Evolutionary conservation across 2,113 vertebrate species (phyloP), one percentile per base, ranked within the genome.

Genomic region (Pleuronectes platessa): DNA sequence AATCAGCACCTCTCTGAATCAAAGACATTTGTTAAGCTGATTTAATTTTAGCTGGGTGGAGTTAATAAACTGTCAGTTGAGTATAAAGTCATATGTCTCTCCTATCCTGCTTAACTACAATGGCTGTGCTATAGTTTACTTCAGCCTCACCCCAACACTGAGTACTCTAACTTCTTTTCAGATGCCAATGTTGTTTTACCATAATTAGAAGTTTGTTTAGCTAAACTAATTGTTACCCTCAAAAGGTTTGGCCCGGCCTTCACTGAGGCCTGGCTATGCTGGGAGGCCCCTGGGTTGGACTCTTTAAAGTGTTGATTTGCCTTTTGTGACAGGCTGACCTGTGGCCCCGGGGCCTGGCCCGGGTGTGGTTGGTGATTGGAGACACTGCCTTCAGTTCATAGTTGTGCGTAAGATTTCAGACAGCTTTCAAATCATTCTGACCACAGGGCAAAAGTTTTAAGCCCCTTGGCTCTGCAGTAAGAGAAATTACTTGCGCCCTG

Each of bases 171-270:
- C 77, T 54, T 54, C 79, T 83, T 79, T 88, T 89, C 62, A 55
- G 56, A 71, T 61, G 68, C 68, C 80, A 82, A n/a, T 88, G 90
- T 91, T 91, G 76, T 90, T 92, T 86, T 86, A 92, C 73, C 86
- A 83, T 92, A 92, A 93, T 92, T 88, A 92, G 85, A 89, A 88
- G 90, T 93, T 92, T 91, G 90, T 93, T 93, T 90, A 89, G 88
- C 61, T 79, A 63, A 87, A 61, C 85, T 92, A 92, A 90, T 89
- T 87, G 73, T 76, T 85, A 61, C 58, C 68, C 61, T 86, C 68
- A 76, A 70, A 83, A 78, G 81, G 54, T 62, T 61, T 76, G 79
- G 49, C 63, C 20, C 0, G 74, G 67, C 59, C 83, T 53, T 79
- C 54, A 67, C 58, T 87, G 68, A 76, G 40, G 61, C 37, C 49